Evolutionary conservation across 2,888 invertebrate species (phyloP).

Genomic region (Spisula solida): DNA sequence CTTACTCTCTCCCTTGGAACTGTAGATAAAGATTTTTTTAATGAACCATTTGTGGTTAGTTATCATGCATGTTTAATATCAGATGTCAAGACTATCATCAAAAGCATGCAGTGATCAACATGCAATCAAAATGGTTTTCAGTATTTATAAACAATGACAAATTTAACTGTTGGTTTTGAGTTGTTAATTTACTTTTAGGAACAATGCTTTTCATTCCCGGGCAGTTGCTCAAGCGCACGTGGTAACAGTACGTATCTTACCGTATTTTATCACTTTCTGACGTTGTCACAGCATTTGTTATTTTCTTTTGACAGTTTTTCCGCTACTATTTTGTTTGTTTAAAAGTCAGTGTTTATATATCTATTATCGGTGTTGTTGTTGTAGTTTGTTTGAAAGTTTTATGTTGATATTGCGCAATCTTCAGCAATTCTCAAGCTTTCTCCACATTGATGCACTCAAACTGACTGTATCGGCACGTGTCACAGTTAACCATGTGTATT

Average conservation of each 20-base stretch:
- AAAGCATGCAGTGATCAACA: too few relatives aligned
- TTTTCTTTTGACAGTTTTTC: background rate
- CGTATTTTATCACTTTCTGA: background rate
- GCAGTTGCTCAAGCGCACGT: slow-evolving; percentile 66
- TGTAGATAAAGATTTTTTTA: too few relatives aligned
- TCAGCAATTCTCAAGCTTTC: background rate
- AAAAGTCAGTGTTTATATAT: background rate
- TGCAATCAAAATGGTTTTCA: too few relatives aligned
- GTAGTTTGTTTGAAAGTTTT: background rate
- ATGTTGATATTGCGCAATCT: background rate
- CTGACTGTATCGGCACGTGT: too few relatives aligned
- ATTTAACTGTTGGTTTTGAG: slow-evolving; percentile 65
- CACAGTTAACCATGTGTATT: too few relatives aligned
- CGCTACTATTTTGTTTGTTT: slow-evolving; percentile 6
- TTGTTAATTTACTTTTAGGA: slow-evolving; percentile 73
- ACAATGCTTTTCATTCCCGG: slow-evolving; percentile 71
- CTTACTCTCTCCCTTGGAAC: too few relatives aligned
- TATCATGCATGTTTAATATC: too few relatives aligned
- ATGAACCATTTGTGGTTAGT: too few relatives aligned
- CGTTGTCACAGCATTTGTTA: background rate
- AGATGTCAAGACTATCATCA: too few relatives aligned
- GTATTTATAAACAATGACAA: background rate
- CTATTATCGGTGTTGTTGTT: background rate
- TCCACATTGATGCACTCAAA: too few relatives aligned
- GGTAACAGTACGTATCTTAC: slow-evolving; percentile 67